Conservation (phyloP, 2,113 vertebrate genomes). For the Apteryx owenii region DNA sequence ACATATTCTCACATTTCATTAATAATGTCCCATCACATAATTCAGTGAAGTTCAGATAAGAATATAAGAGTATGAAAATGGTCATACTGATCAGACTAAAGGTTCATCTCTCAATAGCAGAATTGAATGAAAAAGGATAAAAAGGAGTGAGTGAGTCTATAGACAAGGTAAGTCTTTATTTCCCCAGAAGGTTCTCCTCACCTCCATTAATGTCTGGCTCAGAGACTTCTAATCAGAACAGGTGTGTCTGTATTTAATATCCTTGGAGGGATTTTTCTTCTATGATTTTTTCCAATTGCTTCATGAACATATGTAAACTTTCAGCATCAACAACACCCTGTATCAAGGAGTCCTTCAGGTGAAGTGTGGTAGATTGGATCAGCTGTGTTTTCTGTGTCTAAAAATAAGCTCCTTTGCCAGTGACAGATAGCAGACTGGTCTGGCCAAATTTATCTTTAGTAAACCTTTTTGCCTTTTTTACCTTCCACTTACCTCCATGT, state of each 20-base stretch:
- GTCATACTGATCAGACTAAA: neutral
- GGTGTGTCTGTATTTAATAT: neutral
- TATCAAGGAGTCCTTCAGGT: neutral
- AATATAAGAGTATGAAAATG: neutral
- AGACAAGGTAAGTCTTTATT: neutral
- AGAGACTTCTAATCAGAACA: neutral
- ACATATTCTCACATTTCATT: neutral
- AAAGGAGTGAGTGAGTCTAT: neutral
- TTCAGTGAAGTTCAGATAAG: neutral
- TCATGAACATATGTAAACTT: neutral
- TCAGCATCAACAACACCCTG: neutral
- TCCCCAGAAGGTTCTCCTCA: neutral
- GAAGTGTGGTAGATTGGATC: neutral
- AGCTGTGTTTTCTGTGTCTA: neutral
- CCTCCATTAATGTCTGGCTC: neutral
- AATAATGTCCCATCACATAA: neutral
- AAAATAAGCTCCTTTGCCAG: neutral
- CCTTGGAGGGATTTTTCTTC: neutral
- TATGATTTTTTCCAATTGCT: neutral
- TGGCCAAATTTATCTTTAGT: neutral
- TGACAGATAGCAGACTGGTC: neutral
- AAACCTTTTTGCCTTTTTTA: constrained; percentile 15
- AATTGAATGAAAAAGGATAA: neutral
- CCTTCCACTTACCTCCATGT: neutral
- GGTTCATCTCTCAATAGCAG: neutral